Evolutionary conservation across 2,113 vertebrate genomes (phyloP).

Genomic region (Aptenodytes forsteri): DNA sequence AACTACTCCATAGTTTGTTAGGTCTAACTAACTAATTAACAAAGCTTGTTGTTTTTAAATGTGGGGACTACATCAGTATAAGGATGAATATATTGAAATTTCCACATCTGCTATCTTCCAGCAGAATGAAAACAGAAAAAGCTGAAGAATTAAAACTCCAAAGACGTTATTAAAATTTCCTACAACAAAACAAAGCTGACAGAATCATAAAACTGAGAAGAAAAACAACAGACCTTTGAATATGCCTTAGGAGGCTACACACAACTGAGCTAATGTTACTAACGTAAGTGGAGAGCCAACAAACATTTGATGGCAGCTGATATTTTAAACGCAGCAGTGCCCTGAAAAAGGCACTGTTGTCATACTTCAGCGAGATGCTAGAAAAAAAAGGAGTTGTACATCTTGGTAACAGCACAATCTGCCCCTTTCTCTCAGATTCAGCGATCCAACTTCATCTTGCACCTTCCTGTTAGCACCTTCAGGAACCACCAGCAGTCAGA

Average conservation of each 20-base stretch:
- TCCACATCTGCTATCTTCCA: not conserved
- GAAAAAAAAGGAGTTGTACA: fast-evolving
- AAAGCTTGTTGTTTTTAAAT: not conserved
- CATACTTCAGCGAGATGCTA: not conserved
- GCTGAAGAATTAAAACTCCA: not conserved
- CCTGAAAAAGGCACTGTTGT: not conserved
- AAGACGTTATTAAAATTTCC: not conserved
- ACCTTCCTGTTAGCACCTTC: not conserved
- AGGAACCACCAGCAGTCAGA: not conserved
- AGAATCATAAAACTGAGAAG: not conserved
- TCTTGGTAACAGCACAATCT: not conserved
- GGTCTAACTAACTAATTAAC: not conserved
- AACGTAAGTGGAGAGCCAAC: not conserved
- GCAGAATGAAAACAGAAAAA: not conserved
- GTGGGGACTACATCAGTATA: not conserved
- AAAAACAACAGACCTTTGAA: not conserved
- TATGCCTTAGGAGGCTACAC: not conserved
- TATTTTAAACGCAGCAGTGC: not conserved
- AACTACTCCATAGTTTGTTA: not conserved
- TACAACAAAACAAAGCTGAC: not conserved
- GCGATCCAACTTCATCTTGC: not conserved
- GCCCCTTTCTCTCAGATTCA: not conserved
- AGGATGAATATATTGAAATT: not conserved
- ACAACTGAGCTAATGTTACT: not conserved
- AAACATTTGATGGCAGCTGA: not conserved